Evolutionary conservation across 2,113 vertebrate species (phyloP), one percentile per base, ranked within the genome.

Genomic region (Embiotoca jacksoni): DNA sequence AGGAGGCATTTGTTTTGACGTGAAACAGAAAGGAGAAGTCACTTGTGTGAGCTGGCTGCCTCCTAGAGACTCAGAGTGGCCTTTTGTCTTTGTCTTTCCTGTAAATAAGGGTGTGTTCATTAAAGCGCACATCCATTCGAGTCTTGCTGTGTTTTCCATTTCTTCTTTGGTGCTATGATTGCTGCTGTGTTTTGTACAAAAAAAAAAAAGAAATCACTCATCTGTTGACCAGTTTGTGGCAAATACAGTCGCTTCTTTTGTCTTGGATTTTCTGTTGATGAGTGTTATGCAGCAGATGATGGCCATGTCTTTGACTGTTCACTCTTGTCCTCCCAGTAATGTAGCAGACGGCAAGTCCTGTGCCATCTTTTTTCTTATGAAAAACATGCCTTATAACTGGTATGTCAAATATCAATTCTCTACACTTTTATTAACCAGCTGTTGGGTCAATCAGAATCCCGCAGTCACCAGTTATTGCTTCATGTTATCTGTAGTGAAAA

Each of bases 1-100:
- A 37, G 41, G 55, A 84, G 57, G 47, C 47, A 13, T 84, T 83
- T 75, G 59, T 74, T 88, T 81, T 75, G 72, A 71, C 64, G 60
- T 60, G 58, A 72, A 84, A 56, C 66, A 79, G 35, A 72, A 46
- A 68, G 54, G 44, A 62, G 72, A 75, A 67, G 52, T 59, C 57
- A 67, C 52, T 39, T 14, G 30, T 16, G 16, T 70, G 49, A 64
- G n/a, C 49, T 41, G 8, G 58, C 44, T 60, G 39, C 47, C 57
- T 56, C 46, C 47, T 49, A 56, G 16, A 80, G 23, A 62, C 54
- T n/a, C 54, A 11, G 39, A 41, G 37, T 2, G 15, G 35, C 52
- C 33, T 63, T 54, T 55, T 77, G 49, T 58, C 47, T 55, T 66
- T 47, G 36, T 56, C 36, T 44, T 61, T 81, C 31, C 35, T 55